Conservation (phyloP, 2,113 vertebrate genomes). For the Gulo gulo region DNA sequence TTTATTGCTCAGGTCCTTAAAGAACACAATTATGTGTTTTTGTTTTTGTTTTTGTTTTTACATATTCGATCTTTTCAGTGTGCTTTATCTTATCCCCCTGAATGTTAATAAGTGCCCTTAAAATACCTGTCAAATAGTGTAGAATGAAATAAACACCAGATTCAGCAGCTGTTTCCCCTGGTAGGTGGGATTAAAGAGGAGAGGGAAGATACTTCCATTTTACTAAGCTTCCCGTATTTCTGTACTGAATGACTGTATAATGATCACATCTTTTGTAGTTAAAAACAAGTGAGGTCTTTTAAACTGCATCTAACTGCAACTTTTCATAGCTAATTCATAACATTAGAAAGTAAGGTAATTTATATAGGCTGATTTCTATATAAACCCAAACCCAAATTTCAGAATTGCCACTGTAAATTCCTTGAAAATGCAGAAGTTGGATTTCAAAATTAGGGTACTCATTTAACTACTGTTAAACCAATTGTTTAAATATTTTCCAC, state of each 20-base stretch:
- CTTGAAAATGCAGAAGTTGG: neutral
- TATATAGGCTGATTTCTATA: neutral
- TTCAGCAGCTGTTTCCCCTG: neutral
- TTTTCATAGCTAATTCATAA: neutral
- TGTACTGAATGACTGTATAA: neutral
- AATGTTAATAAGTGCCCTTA: neutral
- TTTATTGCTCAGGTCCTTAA: neutral
- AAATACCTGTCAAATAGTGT: neutral
- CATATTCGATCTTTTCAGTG: neutral
- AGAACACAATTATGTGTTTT: neutral
- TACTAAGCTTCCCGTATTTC: neutral
- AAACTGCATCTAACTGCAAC: neutral
- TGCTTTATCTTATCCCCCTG: neutral
- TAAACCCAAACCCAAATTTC: constrained; percentile 13
- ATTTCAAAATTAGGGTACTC: neutral
- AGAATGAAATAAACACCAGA: neutral
- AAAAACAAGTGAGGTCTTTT: constrained; percentile 2
- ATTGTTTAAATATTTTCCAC: neutral
- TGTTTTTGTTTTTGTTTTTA: neutral
- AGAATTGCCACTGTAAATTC: neutral
- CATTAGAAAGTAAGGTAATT: constrained; percentile 4
- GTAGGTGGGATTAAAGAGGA: neutral
- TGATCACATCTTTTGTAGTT: neutral
- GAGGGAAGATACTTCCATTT: neutral
- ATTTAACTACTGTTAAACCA: neutral